A percentile compares a stretch with the other conserved stretches of the same genome.
Evolutionary conservation across 2,888 invertebrate genomes (phyloP).

Genomic region (Rhogogaster chlorosoma): DNA sequence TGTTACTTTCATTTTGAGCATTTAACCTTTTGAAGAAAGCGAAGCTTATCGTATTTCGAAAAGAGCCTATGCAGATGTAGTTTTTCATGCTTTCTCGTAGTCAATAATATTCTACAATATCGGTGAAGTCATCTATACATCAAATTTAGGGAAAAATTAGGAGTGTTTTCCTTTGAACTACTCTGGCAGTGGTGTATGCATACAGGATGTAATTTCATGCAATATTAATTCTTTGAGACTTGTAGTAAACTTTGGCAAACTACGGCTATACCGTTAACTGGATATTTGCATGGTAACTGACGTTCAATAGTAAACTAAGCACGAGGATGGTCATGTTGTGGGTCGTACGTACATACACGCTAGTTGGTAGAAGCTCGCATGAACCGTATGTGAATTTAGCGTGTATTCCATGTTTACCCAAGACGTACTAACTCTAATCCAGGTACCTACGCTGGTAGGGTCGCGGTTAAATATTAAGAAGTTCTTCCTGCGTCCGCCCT

Average conservation of each 20-base stretch:
- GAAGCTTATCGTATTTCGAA: too few species aligned
- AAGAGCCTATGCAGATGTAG: too few species aligned
- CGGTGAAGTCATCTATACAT: neutral
- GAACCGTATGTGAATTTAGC: conserved; percentile 31
- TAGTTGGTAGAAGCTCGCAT: neutral
- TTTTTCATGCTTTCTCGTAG: too few species aligned
- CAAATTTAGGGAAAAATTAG: neutral
- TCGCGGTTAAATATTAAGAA: conserved; percentile 50
- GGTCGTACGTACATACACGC: neutral
- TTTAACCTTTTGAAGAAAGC: too few species aligned
- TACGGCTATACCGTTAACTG: conserved; percentile 32
- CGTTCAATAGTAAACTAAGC: conserved; percentile 53
- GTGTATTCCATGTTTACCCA: conserved; percentile 20
- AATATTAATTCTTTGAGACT: conserved; percentile 26
- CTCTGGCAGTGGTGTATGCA: neutral
- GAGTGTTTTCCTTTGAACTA: neutral
- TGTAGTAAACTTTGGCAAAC: conserved; percentile 16
- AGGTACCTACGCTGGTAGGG: conserved; percentile 11
- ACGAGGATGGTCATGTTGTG: neutral
- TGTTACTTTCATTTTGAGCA: neutral
- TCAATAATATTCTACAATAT: neutral
- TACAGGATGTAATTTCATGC: neutral
- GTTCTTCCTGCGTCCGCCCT: conserved; percentile 11
- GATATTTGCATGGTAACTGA: conserved; percentile 52
- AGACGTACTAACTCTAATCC: conserved; percentile 24